Percentiles rank a stretch among this genome's conserved stretches.
Evolutionary conservation across 2,797 vertebrate genomes (phyloP).

Genomic region (Sebastes baramenuke): DNA sequence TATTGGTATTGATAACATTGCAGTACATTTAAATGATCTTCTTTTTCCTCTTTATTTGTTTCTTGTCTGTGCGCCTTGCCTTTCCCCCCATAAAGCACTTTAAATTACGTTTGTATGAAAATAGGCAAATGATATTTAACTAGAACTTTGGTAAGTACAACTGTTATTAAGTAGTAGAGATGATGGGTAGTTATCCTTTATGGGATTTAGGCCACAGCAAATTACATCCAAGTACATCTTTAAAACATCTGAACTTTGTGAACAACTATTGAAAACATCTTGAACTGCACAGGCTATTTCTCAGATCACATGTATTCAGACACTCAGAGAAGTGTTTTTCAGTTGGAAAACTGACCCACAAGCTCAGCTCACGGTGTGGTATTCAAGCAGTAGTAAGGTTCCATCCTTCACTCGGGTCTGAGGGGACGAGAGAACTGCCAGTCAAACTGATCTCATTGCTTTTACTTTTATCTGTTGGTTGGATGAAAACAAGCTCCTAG

Average conservation of each 20-base stretch:
- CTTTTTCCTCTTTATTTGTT: too few species aligned
- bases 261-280: not conserved
- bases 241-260: not conserved
- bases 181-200: not conserved
- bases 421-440: too few species aligned
- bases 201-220: not conserved
- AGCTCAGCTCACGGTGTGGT: not conserved
- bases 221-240: not conserved
- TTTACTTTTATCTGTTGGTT: not conserved
- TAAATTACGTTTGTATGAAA: not conserved
- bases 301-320: not conserved
- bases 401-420: not conserved
- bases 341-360: not conserved
- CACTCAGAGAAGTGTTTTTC: not conserved
- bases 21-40: not conserved
- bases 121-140: not conserved
- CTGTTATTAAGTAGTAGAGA: not conserved
- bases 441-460: not conserved
- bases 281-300: not conserved
- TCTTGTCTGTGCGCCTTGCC: not conserved
- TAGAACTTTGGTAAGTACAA: not conserved
- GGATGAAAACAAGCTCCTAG: too few species aligned
- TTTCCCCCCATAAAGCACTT: not conserved
- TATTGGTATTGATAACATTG: not conserved
- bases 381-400: not conserved